Conservation (phyloP, 2,888 invertebrate species). For the Hartigia nigra region DNA sequence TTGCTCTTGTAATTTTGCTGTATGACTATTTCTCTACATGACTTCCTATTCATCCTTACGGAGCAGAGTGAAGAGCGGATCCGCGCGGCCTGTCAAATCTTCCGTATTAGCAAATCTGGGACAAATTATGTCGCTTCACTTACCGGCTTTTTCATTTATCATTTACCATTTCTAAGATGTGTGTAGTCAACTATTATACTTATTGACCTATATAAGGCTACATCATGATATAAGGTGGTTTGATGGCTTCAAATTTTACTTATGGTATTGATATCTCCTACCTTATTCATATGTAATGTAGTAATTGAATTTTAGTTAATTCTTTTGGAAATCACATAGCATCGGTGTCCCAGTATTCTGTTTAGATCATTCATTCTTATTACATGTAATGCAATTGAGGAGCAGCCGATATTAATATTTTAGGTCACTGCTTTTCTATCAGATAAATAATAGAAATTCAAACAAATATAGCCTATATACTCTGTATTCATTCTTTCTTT, state of each 20-base stretch:
- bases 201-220: background rate
- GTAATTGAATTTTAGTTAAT: background rate
- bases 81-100: background rate
- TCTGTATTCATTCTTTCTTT: background rate
- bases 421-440: background rate
- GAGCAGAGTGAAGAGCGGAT: background rate
- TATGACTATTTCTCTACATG: background rate
- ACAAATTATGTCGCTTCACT: background rate
- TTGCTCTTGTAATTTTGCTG: background rate
- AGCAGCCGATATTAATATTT: background rate
- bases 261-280: background rate
- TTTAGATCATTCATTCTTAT: background rate
- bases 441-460: background rate
- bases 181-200: background rate
- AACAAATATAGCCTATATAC: background rate
- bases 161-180: background rate
- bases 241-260: background rate
- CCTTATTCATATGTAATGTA: background rate
- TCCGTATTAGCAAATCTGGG: background rate
- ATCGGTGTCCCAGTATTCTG: background rate
- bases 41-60: background rate
- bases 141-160: background rate
- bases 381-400: background rate
- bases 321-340: background rate
- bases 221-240: background rate